A percentile compares a stretch with the other conserved stretches of the same genome.
phyloP scores from a whole-genome alignment of 2,113 vertebrate genomes.

The Ivindomyrus marchei region DNA sequence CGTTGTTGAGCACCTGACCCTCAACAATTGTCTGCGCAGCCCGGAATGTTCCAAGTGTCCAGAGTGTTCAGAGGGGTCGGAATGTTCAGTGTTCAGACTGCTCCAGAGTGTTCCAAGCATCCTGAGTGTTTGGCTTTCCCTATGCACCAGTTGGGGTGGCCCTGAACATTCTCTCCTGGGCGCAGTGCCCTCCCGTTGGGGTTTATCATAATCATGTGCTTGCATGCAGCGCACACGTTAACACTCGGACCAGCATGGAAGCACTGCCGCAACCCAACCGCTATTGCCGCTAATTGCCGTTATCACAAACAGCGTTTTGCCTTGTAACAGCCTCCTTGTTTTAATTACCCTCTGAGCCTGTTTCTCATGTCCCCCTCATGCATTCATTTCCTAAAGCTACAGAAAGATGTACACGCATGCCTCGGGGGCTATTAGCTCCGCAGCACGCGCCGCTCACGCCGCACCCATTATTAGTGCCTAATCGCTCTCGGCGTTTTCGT shows the following conservation, averaged over 20 bases:
- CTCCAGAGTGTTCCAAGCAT: not conserved
- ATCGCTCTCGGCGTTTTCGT: not conserved
- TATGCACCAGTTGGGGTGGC: not conserved
- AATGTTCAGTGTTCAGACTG: not conserved
- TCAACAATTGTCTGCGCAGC: not conserved
- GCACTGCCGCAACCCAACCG: not conserved
- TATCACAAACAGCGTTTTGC: conserved; percentile 1
- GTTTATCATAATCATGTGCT: not conserved
- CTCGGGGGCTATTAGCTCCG: not conserved
- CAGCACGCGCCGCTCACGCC: not conserved
- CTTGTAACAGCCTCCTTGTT: not conserved
- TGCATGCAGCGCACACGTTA: not conserved
- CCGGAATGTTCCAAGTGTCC: not conserved
- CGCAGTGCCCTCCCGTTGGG: not conserved
- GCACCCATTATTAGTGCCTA: not conserved
- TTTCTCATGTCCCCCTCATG: not conserved
- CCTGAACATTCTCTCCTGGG: not conserved
- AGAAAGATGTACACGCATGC: not conserved
- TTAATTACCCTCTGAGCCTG: not conserved
- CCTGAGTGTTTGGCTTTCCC: not conserved
- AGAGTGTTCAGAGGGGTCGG: not conserved
- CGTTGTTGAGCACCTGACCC: not conserved
- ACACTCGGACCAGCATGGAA: not conserved
- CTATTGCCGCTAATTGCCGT: not conserved
- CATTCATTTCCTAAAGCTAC: conserved; percentile 3